Evolutionary conservation across 2,888 invertebrate species (phyloP), one percentile per base, ranked within the genome.

Genomic region (Elysia crispata): DNA sequence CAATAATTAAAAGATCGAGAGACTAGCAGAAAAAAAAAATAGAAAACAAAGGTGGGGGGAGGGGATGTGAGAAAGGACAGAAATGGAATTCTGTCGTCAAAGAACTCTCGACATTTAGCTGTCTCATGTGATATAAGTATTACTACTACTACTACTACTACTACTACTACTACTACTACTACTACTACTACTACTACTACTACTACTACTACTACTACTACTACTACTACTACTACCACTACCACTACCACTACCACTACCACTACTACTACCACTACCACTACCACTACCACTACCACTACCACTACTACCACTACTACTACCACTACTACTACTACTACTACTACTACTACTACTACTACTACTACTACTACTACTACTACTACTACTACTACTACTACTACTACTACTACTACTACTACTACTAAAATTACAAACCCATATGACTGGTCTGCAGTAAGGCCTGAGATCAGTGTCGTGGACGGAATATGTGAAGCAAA

Each of bases 111-210:
- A n/a, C n/a, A n/a, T n/a, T n/a, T n/a, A n/a, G n/a, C n/a, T n/a
- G n/a, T n/a, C n/a, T n/a, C n/a, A n/a, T n/a, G n/a, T 64, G 1
- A 18, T 64, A 1, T 18, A 28, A 20, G 15, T n/a, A 1, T 23
- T 64, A 15, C 23, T 66, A 3, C 66, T 62, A 76, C 80, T 80
- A 76, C 80, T 76, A 80, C 80, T 80, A 70, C 80, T 70, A 80
- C 80, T 80, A 76, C 80, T 62, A 76, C 80, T 76, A 62, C 80
- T 60, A 76, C 80, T 67, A 60, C 80, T 70, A 70, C 80, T 75
- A 64, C 80, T 70, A 80, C 80, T 70, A 72, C 80, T 49, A 80
- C 76, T 69, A 80, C 76, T 41, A 80, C 79, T 67, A 54, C 79
- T 67, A 79, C 79, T 67, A 69, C 79, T 66, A 75, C 79, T 41